phyloP scores from a whole-genome alignment of 2,113 vertebrate species.

The Trachemys scripta region DNA sequence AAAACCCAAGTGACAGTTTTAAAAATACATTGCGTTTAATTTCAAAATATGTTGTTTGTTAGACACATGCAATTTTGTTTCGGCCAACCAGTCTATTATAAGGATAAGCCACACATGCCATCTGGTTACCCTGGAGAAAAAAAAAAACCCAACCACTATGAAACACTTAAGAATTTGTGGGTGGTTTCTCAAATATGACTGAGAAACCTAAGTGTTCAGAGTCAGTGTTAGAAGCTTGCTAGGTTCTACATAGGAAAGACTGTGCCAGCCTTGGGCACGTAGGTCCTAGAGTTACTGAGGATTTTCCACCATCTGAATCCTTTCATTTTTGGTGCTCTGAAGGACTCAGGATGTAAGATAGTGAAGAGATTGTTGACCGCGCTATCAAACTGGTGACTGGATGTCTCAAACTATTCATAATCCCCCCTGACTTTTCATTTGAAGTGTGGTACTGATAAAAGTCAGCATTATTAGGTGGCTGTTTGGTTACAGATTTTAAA shows the following conservation, averaged over 20 bases:
- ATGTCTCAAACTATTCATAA: neutral
- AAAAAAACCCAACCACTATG: neutral
- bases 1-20: conserved; percentile 57
- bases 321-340: neutral
- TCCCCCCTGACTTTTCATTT: neutral
- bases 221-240: neutral
- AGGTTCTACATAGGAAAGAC: conserved; percentile 6
- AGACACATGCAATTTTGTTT: conserved; percentile 71
- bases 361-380: neutral
- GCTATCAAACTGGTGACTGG: neutral
- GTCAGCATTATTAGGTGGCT: conserved; percentile 10
- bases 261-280: neutral
- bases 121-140: conserved; percentile 38
- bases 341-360: neutral
- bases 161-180: conserved; percentile 46
- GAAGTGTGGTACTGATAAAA: neutral
- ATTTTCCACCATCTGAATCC: conserved; percentile 5
- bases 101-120: conserved; percentile 59
- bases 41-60: conserved; percentile 77
- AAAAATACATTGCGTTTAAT: conserved; percentile 61
- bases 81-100: conserved; percentile 66
- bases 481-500: conserved; percentile 16
- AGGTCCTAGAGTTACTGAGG: neutral
- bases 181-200: conserved; percentile 49
- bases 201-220: neutral